These are phyloP conservation scores for Hydropsyche betteni DNA, from an alignment of 2,888 invertebrate species.

Conservation along the genomic window DNA sequence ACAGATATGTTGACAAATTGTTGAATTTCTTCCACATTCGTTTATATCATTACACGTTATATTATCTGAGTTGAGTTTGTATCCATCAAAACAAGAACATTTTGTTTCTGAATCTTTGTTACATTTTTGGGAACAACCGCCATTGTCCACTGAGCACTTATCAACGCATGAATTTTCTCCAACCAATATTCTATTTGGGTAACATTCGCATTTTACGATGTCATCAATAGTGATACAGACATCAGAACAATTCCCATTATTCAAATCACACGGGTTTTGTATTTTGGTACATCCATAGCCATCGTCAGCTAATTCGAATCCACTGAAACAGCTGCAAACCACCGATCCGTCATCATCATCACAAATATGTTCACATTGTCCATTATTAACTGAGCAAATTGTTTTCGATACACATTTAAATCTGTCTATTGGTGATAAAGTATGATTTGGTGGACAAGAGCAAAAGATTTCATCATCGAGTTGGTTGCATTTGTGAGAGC, in stretches of 20 bases:
- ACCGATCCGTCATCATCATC: slow-evolving; percentile 58
- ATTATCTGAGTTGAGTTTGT: slow-evolving; percentile 59
- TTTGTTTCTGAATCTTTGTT: slow-evolving; percentile 62
- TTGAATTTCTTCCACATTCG: slow-evolving; percentile 9
- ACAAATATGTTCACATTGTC: slow-evolving; percentile 55
- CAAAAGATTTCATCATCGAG: slow-evolving; percentile 59
- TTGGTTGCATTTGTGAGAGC: slow-evolving; percentile 57
- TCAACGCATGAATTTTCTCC: slow-evolving; percentile 51
- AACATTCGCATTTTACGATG: slow-evolving; percentile 57
- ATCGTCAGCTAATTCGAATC: slow-evolving; percentile 53
- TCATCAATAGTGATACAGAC: slow-evolving; percentile 54
- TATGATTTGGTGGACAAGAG: slow-evolving; percentile 61
- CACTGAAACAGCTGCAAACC: slow-evolving; percentile 54
- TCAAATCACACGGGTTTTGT: slow-evolving; percentile 8
- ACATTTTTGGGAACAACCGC: slow-evolving; percentile 62
- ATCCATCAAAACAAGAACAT: slow-evolving; percentile 72
- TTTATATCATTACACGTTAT: slow-evolving; percentile 65
- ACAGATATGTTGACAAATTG: slow-evolving; percentile 67
- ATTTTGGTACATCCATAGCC: slow-evolving; percentile 56
- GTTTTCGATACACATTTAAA: not conserved
- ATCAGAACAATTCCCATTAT: slow-evolving; percentile 68
- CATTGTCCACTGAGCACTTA: slow-evolving; percentile 57
- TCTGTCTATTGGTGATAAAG: slow-evolving; percentile 55
- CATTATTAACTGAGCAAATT: not conserved
- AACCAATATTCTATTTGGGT: slow-evolving; percentile 59